Conservation (phyloP, 92 coral and sea anemone genomes). For the Metridium senile region DNA sequence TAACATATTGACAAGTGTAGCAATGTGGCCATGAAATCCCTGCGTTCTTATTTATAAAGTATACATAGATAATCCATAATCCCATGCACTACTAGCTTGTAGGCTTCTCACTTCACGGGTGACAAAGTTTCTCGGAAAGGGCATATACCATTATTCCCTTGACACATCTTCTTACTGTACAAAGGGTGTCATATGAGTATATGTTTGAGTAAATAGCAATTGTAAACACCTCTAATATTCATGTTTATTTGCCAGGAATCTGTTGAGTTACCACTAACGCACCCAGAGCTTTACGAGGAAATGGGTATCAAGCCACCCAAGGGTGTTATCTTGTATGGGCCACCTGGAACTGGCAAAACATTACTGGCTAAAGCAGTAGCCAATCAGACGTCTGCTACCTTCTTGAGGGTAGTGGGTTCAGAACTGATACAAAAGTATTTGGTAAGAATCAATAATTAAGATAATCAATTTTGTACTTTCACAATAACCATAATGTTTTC, state of each 20-base stretch:
- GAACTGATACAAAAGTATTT: slow-evolving; percentile 98
- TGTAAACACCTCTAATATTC: not conserved
- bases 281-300: slow-evolving; percentile 97
- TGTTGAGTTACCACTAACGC: slow-evolving; percentile 94
- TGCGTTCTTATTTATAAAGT: too few relatives aligned
- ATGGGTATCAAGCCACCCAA: slow-evolving; percentile 99
- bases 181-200: not conserved
- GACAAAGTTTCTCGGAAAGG: too few relatives aligned
- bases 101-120: too few relatives aligned
- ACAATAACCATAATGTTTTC: too few relatives aligned
- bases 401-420: slow-evolving; percentile 96
- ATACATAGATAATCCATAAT: too few relatives aligned
- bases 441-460: slow-evolving; percentile 50
- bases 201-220: not conserved
- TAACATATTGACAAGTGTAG: too few relatives aligned
- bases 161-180: too few relatives aligned
- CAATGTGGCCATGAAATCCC: too few relatives aligned
- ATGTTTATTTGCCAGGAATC: slow-evolving; percentile 67
- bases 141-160: too few relatives aligned
- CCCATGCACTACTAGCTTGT: too few relatives aligned
- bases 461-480: not conserved
- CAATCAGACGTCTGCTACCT: slow-evolving; percentile 98
- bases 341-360: slow-evolving; percentile 98
- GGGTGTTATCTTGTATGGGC: slow-evolving; percentile 93
- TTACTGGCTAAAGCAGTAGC: slow-evolving; percentile 97